Evolutionary conservation across 1,140 invertebrate genomes (phyloP), one percentile per base, ranked within the genome.

Genomic region (Drosophila parvula): DNA sequence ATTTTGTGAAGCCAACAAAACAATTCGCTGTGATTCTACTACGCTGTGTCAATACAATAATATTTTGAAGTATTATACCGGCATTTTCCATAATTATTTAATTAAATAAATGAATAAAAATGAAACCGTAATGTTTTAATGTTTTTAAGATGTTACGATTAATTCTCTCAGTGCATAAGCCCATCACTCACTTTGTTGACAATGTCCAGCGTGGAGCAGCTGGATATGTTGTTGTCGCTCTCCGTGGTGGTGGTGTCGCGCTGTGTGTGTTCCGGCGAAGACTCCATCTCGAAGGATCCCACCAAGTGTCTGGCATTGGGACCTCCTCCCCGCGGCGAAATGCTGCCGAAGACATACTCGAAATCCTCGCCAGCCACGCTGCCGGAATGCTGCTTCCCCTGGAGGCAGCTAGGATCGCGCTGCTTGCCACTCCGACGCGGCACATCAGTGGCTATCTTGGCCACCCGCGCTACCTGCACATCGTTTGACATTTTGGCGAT

Each of bases 181-280:
- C 28, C 18, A 69, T 69, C 36, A 81, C 88, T 79, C 69, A 90
- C 88, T 80, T 90, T 88, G 76, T 92, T 92, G 74, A 89, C 91
- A 82, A 92, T 92, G 64, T 92, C 91, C 55, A 92, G 67, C 7
- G 91, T 92, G 45, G 91, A 92, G 78, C 91, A 92, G 80, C 90
- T 91, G 67, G 90, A 91, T 22, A 92, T 91, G 63, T 92, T 92
- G 69, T 91, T 92, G 65, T 92, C 91, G 53, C 90, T 91, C 57
- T 91, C 90, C 8, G 80, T 91, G 22, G 77, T 90, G 14, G 82
- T 91, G 7, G 78, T 91, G 51, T 90, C 90, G 8, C 84, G 80
- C 45, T 90, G 86, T 10, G 90, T 90, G 47, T 88, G 80, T 47
- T 91, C 90, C 27, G 90, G 85, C 3, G 90, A 91, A 14, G 51